phyloP scores from a whole-genome alignment of 2,113 vertebrate species.

The Pituophis catenifer region DNA sequence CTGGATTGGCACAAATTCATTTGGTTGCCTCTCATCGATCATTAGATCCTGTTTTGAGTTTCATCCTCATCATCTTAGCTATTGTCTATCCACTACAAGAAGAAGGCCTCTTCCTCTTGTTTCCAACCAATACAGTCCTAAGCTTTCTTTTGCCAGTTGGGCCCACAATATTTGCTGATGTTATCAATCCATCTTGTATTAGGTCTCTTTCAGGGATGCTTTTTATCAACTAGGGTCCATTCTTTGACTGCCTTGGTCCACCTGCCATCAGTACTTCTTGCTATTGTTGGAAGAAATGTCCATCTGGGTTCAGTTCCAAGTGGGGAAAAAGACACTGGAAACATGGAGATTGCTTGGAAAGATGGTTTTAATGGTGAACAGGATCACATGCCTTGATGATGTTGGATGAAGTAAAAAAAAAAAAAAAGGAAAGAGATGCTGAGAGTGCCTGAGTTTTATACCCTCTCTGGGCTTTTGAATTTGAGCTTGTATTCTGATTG shows the following conservation, averaged over 20 bases:
- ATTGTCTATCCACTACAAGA: background rate
- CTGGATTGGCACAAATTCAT: background rate
- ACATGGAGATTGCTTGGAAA: too few relatives aligned
- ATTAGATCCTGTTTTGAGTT: background rate
- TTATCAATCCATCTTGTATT: background rate
- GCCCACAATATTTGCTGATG: background rate
- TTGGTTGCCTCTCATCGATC: background rate
- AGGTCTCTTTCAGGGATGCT: background rate
- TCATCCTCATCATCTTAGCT: background rate
- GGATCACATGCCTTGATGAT: too few relatives aligned
- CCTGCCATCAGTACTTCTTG: background rate
- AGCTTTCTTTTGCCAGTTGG: background rate
- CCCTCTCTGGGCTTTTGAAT: too few relatives aligned
- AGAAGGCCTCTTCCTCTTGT: background rate
- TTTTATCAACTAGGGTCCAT: background rate
- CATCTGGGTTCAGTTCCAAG: too few relatives aligned
- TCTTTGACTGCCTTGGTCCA: background rate
- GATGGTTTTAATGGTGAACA: too few relatives aligned
- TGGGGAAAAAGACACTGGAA: too few relatives aligned
- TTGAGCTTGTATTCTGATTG: too few relatives aligned
- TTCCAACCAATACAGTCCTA: background rate
- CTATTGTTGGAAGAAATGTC: background rate
- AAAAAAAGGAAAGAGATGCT: too few relatives aligned
- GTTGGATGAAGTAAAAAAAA: too few relatives aligned
- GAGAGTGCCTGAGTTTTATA: too few relatives aligned